Evolutionary conservation across 2,797 vertebrate genomes (phyloP).

Genomic region (Graptemys geographica): DNA sequence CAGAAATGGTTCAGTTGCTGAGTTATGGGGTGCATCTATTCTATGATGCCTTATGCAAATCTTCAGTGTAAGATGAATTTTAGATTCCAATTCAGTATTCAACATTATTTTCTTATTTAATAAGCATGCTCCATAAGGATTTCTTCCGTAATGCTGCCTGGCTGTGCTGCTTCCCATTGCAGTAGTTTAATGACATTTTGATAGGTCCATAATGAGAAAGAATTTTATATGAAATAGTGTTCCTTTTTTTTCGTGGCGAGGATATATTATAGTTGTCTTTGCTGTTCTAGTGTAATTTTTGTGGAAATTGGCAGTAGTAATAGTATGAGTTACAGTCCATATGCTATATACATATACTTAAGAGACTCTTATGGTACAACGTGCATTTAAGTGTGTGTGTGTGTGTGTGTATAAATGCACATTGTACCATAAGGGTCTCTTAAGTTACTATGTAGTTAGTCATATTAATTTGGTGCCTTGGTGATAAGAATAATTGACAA

Average conservation of each 20-base stretch:
- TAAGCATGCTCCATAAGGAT: slow-evolving; percentile 22
- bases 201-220: slow-evolving; percentile 45
- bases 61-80: slow-evolving; percentile 21
- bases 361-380: too few species aligned
- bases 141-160: slow-evolving; percentile 20
- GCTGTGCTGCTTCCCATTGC: background rate
- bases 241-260: slow-evolving; percentile 8
- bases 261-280: slow-evolving; percentile 10
- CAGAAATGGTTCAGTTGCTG: slow-evolving; percentile 44
- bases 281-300: background rate
- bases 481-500: background rate
- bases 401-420: background rate
- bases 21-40: slow-evolving; percentile 32
- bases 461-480: background rate
- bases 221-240: slow-evolving; percentile 25
- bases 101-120: slow-evolving; percentile 59
- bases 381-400: too few species aligned
- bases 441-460: background rate
- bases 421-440: background rate
- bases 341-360: background rate
- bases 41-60: slow-evolving; percentile 48
- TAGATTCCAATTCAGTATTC: slow-evolving; percentile 33
- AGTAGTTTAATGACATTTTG: slow-evolving; percentile 55
- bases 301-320: slow-evolving; percentile 25
- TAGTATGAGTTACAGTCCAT: background rate